These are phyloP conservation scores for Nephrotoma guestfalica DNA, from an alignment of 2,888 invertebrate species.

Conservation along the genomic window DNA sequence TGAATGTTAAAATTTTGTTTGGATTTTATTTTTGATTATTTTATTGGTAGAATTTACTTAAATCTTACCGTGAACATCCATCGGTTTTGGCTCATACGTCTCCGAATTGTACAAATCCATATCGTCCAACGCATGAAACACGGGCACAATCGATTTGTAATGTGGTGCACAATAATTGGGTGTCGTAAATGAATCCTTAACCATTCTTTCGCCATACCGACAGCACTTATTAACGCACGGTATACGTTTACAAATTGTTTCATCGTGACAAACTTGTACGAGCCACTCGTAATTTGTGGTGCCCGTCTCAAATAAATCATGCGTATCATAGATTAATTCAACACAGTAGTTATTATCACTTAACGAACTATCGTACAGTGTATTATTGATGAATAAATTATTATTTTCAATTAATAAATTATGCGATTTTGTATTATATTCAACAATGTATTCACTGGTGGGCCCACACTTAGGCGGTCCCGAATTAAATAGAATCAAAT, in stretches of 20 bases:
- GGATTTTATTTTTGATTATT: neutral
- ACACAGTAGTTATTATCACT: neutral
- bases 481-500: neutral
- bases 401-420: neutral
- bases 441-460: neutral
- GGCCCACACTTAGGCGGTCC: neutral
- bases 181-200: neutral
- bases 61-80: neutral
- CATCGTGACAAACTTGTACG: slow-evolving; percentile 12
- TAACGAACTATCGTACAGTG: neutral
- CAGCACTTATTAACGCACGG: slow-evolving; percentile 29
- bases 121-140: neutral
- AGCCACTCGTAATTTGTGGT: neutral
- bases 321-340: neutral
- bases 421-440: neutral
- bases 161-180: neutral
- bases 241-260: slow-evolving; percentile 18
- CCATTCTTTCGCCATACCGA: slow-evolving; percentile 19
- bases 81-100: neutral
- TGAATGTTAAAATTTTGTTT: neutral
- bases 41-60: neutral
- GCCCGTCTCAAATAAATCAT: neutral
- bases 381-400: neutral
- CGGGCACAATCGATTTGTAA: neutral
- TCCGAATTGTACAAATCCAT: neutral